Evolutionary conservation across 2,113 vertebrate genomes (phyloP).

Genomic region (Peromyscus californicus): DNA sequence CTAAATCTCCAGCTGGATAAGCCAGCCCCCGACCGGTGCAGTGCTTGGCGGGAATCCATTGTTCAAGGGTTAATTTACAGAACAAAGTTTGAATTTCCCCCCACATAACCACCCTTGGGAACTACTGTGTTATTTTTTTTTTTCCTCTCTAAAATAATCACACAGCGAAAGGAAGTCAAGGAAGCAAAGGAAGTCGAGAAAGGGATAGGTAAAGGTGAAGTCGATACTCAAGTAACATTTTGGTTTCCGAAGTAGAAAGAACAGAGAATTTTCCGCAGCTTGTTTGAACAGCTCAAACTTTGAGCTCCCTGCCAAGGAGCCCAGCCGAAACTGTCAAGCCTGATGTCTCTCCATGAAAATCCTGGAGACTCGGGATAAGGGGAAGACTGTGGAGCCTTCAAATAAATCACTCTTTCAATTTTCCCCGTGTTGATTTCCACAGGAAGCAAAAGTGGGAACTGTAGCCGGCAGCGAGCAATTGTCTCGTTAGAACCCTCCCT

Average conservation of each 20-base stretch:
- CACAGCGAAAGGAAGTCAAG: neutral
- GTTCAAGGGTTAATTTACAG: constrained; percentile 62
- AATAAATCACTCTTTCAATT: constrained; percentile 80
- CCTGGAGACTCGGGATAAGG: constrained; percentile 68
- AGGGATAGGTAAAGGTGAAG: constrained; percentile 56
- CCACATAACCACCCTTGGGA: neutral
- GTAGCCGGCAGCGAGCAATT: constrained; percentile 83
- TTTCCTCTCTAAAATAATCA: neutral
- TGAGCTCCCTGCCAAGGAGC: constrained; percentile 74
- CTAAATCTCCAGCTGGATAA: constrained; percentile 14
- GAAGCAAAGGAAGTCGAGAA: neutral
- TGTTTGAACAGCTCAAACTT: constrained; percentile 75
- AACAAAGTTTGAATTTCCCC: constrained; percentile 51
- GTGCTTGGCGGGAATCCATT: constrained; percentile 22
- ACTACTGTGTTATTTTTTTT: neutral
- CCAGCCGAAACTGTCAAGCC: constrained; percentile 77
- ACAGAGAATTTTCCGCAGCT: constrained; percentile 73
- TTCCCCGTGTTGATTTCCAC: constrained; percentile 85
- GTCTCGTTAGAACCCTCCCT: constrained; percentile 86
- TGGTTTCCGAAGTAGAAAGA: constrained; percentile 54
- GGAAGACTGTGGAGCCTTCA: constrained; percentile 77
- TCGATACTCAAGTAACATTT: neutral
- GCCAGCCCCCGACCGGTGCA: neutral
- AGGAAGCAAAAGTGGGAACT: constrained; percentile 87
- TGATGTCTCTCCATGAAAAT: constrained; percentile 73